Evolutionary conservation across 2,113 vertebrate species (phyloP).

Genomic region (Eulacestoma nigropectus): DNA sequence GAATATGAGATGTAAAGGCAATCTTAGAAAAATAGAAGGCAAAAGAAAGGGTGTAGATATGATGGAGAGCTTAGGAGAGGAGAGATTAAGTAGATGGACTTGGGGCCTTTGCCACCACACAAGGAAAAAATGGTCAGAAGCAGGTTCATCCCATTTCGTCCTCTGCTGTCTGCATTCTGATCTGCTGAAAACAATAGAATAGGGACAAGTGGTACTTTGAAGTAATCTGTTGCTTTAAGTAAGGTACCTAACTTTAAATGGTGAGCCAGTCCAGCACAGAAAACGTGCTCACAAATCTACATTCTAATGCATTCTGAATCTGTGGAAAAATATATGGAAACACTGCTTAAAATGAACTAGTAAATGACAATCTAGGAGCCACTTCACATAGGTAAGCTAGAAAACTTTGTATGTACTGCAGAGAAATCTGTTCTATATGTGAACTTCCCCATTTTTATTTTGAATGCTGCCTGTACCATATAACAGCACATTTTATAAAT

Average conservation of each 20-base stretch:
- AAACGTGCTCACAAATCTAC: not conserved
- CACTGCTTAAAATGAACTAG: not conserved
- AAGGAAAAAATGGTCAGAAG: not conserved
- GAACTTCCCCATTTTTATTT: not conserved
- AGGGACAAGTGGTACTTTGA: not conserved
- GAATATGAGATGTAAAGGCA: not conserved
- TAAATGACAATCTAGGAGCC: not conserved
- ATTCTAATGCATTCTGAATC: not conserved
- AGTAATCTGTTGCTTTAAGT: not conserved
- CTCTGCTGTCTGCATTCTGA: not conserved
- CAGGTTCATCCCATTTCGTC: not conserved
- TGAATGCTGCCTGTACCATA: not conserved
- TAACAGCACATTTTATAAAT: not conserved
- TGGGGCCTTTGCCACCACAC: not conserved
- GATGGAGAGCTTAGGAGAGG: not conserved
- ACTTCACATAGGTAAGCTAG: not conserved
- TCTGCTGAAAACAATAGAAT: not conserved
- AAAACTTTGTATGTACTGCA: not conserved
- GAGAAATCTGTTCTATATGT: not conserved
- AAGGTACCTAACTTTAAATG: not conserved
- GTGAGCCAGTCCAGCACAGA: not conserved
- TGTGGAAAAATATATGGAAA: not conserved
- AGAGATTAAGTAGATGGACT: not conserved
- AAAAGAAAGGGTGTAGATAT: not conserved
- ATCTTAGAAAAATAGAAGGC: not conserved